A percentile compares a stretch with the other conserved stretches of the same genome.
phyloP scores from a whole-genome alignment of 2,797 vertebrate species.

The Adelosebastes latens region DNA sequence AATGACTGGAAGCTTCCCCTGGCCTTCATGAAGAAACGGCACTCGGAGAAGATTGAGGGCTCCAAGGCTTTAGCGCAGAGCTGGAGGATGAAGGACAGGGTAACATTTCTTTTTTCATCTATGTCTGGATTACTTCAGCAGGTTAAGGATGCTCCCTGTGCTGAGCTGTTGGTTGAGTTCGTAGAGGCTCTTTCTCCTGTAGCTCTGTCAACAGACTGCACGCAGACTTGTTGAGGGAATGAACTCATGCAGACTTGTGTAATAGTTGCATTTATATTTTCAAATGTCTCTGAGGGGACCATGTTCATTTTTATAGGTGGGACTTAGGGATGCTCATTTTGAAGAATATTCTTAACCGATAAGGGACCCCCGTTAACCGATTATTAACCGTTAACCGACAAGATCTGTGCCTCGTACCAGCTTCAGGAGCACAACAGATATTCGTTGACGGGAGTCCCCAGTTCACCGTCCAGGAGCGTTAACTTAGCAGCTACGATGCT shows the following conservation, averaged over 20 bases:
- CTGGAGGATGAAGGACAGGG: constrained; percentile 99
- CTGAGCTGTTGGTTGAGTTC: background rate
- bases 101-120: constrained; percentile 66
- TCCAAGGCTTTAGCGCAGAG: constrained; percentile 97
- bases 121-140: background rate
- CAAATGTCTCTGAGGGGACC: background rate
- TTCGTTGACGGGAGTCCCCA: too few species aligned
- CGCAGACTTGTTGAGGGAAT: background rate
- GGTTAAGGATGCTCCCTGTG: background rate
- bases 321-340: background rate
- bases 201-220: background rate
- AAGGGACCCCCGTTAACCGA: too few species aligned
- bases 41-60: constrained; percentile 98
- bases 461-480: too few species aligned
- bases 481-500: too few species aligned
- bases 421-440: too few species aligned
- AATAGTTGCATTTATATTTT: background rate
- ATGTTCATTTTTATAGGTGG: background rate
- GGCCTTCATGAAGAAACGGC: constrained; percentile 98
- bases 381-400: too few species aligned
- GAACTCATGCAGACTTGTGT: background rate
- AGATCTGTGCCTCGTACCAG: too few species aligned
- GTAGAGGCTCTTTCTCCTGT: background rate
- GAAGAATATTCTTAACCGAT: too few species aligned
- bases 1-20: constrained; percentile 96